A percentile compares a stretch with the other conserved stretches of the same genome.
These are phyloP conservation scores for Ptiloglossa arizonensis DNA, from an alignment of 1,140 invertebrate genomes.

Conservation along the genomic window DNA sequence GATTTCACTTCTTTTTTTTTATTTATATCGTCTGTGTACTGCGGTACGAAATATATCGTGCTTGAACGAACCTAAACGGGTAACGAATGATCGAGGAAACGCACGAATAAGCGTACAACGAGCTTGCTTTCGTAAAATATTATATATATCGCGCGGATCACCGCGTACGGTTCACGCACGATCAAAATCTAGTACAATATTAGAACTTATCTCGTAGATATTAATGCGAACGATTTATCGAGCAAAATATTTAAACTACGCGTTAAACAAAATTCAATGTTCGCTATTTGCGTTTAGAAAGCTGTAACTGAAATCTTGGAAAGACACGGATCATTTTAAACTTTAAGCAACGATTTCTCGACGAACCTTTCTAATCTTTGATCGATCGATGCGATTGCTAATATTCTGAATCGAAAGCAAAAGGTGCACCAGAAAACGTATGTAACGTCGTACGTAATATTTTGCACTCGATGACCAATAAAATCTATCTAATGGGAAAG, in stretches of 20 bases:
- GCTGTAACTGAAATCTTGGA: background rate
- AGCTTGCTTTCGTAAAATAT: background rate
- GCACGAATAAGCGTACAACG: too few relatives aligned
- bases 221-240: background rate
- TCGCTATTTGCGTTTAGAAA: background rate
- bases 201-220: background rate
- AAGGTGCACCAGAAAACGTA: background rate
- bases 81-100: background rate
- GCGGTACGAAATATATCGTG: background rate
- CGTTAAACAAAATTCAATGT: background rate
- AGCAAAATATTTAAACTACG: too few relatives aligned
- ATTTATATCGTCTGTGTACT: conserved; percentile 11
- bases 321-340: background rate
- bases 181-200: conserved; percentile 30
- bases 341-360: background rate
- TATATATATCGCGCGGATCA: background rate
- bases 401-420: background rate
- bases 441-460: background rate
- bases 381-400: too few relatives aligned
- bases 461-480: conserved; percentile 9
- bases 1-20: conserved; percentile 35
- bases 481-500: background rate
- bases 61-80: conserved; percentile 7
- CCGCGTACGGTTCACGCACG: background rate
- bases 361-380: too few relatives aligned